Base-by-base conservation (phyloP, 2,888 invertebrate genomes). In the Caenorhabditis virilis region DNA sequence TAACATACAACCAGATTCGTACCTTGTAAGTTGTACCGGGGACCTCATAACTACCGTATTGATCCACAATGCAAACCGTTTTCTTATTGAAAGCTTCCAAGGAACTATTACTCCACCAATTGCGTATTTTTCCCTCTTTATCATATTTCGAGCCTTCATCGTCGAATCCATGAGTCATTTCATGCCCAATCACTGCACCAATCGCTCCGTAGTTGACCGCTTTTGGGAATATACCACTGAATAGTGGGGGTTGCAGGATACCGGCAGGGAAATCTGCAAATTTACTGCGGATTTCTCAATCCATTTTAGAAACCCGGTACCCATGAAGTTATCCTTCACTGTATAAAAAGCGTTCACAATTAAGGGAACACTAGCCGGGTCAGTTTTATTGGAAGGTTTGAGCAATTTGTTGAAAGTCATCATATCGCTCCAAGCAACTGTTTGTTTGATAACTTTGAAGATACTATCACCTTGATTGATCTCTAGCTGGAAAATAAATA, bases 221-320 rank as follows among this genome's bases (percentile, higher is more conserved):
- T 78, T 89, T 89, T 0, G 93, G 93, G 84, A 91, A 92, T 65
- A 89, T 88, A 0, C 90, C 89, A 74, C 93, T 91, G 84, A 93
- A 97, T 85, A 95, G 95, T 0, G 95, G 95, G 55, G 90, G 88
- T 83, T 97, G 95, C 0, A 97, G 87, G 43, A 97, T 95, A 0
- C 95, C 95, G 2, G 95, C 95, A 0, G 95, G 95, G 83, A 97
- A 95, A 0, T 94, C 95, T n/a, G n/a, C n/a, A n/a, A n/a, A n/a
- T n/a, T n/a, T n/a, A n/a, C n/a, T n/a, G n/a, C n/a, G 18, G 25
- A 43, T 13, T 7, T 11, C 13, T n/a, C 13, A 43, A 5, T 43
- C 16, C 13, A n/a, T 20, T 26, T 4, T 18, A 26, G 48, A 48
- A 72, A 72, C n/a, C n/a, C n/a, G n/a, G n/a, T 36, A 83, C 82